Evolutionary conservation across 2,888 invertebrate species (phyloP).

Genomic region (Lasioglossum oenotherae): DNA sequence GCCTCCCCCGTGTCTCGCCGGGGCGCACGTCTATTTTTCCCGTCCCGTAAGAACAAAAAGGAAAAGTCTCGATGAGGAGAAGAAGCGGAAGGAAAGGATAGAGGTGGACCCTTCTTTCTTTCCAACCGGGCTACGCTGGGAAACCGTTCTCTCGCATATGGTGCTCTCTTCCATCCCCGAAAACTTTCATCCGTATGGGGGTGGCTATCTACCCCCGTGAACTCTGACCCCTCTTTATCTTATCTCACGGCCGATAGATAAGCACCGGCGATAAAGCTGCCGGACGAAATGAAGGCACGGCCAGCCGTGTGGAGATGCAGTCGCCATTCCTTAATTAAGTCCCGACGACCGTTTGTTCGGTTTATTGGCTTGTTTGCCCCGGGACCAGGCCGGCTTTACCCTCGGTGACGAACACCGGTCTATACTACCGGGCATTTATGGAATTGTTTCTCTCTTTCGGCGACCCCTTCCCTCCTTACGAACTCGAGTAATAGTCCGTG

Average conservation of each 20-base stretch:
- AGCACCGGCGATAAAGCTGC: constrained; percentile 69
- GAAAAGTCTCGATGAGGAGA: constrained; percentile 41
- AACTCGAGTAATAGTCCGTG: constrained; percentile 4
- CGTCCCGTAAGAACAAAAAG: constrained; percentile 54
- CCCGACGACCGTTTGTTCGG: constrained; percentile 69
- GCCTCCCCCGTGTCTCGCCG: constrained; percentile 7
- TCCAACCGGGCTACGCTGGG: constrained; percentile 41
- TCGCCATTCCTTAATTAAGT: constrained; percentile 82
- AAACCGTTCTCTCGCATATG: constrained; percentile 73
- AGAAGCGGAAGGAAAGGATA: constrained; percentile 55
- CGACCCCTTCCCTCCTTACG: not conserved
- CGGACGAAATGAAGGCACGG: constrained; percentile 69
- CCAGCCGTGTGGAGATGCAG: constrained; percentile 70
- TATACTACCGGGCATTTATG: constrained; percentile 37
- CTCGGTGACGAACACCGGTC: constrained; percentile 22
- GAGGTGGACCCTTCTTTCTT: constrained; percentile 1
- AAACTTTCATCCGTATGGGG: constrained; percentile 72
- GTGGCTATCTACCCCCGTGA: constrained; percentile 72
- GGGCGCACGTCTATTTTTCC: constrained; percentile 50
- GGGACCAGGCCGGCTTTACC: constrained; percentile 38
- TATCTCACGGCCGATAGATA: constrained; percentile 81
- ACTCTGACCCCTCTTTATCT: constrained; percentile 68
- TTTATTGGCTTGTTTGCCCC: constrained; percentile 73
- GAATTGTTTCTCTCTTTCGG: constrained; percentile 38
- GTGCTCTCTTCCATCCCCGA: constrained; percentile 67